Base-by-base conservation (phyloP, 2,797 vertebrate species). In the Furcifer pardalis region DNA sequence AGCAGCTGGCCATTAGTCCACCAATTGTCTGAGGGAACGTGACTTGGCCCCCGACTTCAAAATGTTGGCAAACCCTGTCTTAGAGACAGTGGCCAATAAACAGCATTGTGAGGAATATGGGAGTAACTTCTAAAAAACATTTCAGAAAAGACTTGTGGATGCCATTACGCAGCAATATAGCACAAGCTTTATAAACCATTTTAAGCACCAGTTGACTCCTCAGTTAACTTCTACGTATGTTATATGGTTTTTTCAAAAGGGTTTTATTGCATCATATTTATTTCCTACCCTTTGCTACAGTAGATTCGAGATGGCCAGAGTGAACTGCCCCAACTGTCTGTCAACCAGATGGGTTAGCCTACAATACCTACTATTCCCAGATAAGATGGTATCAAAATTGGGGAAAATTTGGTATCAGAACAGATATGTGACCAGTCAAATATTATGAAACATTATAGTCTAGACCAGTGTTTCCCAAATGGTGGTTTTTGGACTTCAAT, bases 111-210 rank as follows among this genome's bases (percentile, higher is more conserved):
- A 60, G 84, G 56, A 86, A 91, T 90, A 81, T 84, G 52, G 63
- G 76, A 91, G 92, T 72, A 42, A 60, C 30, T 86, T 79, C 2
- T 59, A 82, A 63, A 83, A 88, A 42, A 46, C 3, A 84, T 82
- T 89, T 60, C 83, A 79, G 90, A 17, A 83, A 71, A 80, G 65
- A 92, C 88, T 90, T 94, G 91, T 87, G 90, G 69, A 87, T 75
- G 75, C 85, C 84, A 80, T 91, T 92, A 90, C 81, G 89, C 89
- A 86, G 74, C 92, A 90, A 71, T 83, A 77, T 73, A 90, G 66
- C 1, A 65, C 68, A 85, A 87, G 75, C 60, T 62, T 30, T 8
- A 12, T 32, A 90, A 87, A 89, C 72, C 88, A 60, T 82, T 90
- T 92, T 91, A 88, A 89, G 86, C 25, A 79, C 75, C 79, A 82